Base-by-base conservation (phyloP, 2,797 vertebrate species). In the Furcifer pardalis region DNA sequence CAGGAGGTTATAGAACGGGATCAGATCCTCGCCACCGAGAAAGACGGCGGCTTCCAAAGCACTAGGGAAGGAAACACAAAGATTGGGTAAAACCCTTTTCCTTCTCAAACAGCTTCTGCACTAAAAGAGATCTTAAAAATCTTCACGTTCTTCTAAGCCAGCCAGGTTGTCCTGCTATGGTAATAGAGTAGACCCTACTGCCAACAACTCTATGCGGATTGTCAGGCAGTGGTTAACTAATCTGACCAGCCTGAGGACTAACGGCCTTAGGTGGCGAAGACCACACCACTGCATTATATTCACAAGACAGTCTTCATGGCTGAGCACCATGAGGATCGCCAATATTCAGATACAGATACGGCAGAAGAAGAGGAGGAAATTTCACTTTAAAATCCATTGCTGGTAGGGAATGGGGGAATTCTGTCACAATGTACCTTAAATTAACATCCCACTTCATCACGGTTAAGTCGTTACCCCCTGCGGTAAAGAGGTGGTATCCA, bases 1-100 rank as follows among this genome's bases (percentile, higher is more conserved):
- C 93, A 99, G 89, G 75, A 98, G 95, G 60, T 82, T 91, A 73
- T 98, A 99, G 94, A 98, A 99, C 0, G 98, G 98, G n/a, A 86
- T 77, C 92, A 98, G 52, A 87, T 96, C 97, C 76, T 97, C 92
- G 40, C 98, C 98, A 3, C 98, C 98, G 49, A 99, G 95, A 30
- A 95, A 93, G 63, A 96, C 96, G 0, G 95, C 96, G 4, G 97
- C 97, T 52, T 99, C 97, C 94, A 99, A 87, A 42, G 96, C 97
- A 32, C 98, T 99, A 89, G 71, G 86, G 92, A 10, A 42, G 78
- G 1, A 79, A 86, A 30, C 90, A 81, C 82, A 87, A 79, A 91
- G 86, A 65, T 56, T 74, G 75, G 13, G 12, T 75, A 30, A 0
- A 0, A 9, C 66, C 87, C 66, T 44, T 73, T 78, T 77, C 79